Evolutionary conservation across 2,797 vertebrate genomes (phyloP), one percentile per base, ranked within the genome.

Genomic region (Craterocephalus amniculus): DNA sequence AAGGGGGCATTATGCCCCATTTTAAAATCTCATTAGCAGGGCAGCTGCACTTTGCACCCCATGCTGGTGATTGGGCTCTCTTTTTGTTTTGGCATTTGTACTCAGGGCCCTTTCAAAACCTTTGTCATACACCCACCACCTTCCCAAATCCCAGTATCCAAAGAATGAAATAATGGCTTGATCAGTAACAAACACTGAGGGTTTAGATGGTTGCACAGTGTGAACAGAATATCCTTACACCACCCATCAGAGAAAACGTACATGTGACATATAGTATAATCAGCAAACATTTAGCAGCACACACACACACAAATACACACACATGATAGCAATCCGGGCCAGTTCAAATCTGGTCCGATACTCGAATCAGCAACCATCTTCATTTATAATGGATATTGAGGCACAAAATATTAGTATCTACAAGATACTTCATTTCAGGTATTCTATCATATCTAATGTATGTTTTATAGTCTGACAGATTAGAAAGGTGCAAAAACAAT

Each of bases 1-100:
- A 88, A 89, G 84, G 88, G 87, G 82, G 92, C 89, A 93, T 94
- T 93, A 92, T 93, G 89, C 87, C 84, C 91, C 87, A 87, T 92
- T 93, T 94, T 94, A 91, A 94, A 94, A 94, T 93, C 93, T 95
- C 91, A 94, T 94, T 93, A 94, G 83, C 67, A 86, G 91, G 91
- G 86, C 93, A 95, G 94, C 93, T 95, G 94, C 93, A 94, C 91
- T 91, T 91, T 88, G 86, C 81, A 90, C 89, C 89, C 80, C 91
- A 93, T 88, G 92, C 91, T 92, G 89, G 75, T 87, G 91, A 93
- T 91, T 88, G 83, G 84, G 82, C 85, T 87, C 79, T 87, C 86
- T 90, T 91, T 91, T 92, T 92, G 88, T 91, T 93, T 90, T 78
- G 78, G 35, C 72, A 86, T 84, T 82, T 87, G 77, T 87, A 83